Evolutionary conservation across 2,888 invertebrate genomes (phyloP).

Genomic region (Drosophila anceps): DNA sequence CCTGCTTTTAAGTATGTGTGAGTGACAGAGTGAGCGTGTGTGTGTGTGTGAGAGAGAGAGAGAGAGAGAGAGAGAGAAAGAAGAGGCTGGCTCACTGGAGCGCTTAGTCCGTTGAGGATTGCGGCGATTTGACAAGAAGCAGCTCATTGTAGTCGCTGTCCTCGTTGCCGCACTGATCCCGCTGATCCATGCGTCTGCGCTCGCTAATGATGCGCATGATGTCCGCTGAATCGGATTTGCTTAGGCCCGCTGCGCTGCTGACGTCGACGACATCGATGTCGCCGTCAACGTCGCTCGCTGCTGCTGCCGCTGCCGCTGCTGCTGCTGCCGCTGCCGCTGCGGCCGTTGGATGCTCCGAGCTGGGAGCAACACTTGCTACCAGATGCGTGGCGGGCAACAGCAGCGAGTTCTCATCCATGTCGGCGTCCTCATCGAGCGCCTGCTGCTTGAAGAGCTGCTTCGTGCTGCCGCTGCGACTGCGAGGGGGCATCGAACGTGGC

Average conservation of each 20-base stretch:
- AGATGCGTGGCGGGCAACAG: slow-evolving; percentile 81
- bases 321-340: slow-evolving; percentile 6
- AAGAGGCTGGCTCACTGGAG: not conserved
- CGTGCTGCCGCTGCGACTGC: slow-evolving; percentile 86
- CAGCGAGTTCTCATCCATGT: slow-evolving; percentile 86
- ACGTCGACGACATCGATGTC: slow-evolving; percentile 2
- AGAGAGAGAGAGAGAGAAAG: not conserved
- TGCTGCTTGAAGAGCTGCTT: slow-evolving; percentile 87
- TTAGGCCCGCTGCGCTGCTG: slow-evolving; percentile 32
- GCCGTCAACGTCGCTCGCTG: slow-evolving; percentile 11
- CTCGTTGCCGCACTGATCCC: slow-evolving; percentile 84
- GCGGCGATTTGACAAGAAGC: slow-evolving; percentile 83
- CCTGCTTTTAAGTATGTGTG: not conserved
- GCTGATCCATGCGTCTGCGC: slow-evolving; percentile 84
- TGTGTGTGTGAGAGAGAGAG: not conserved
- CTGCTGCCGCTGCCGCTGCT: slow-evolving; percentile 14
- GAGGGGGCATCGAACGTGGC: slow-evolving; percentile 84
- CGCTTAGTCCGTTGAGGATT: slow-evolving; percentile 82
- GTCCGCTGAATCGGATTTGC: slow-evolving; percentile 85
- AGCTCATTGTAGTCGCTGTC: slow-evolving; percentile 85
- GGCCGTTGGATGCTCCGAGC: slow-evolving; percentile 9
- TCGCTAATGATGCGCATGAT: slow-evolving; percentile 85
- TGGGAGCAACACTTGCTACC: not conserved
- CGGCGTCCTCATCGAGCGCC: slow-evolving; percentile 86
- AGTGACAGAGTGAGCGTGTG: not conserved